A percentile compares a stretch with the other conserved stretches of the same genome.
Evolutionary conservation across 2,888 invertebrate species (phyloP).

Genomic region (Aplocera efformata): DNA sequence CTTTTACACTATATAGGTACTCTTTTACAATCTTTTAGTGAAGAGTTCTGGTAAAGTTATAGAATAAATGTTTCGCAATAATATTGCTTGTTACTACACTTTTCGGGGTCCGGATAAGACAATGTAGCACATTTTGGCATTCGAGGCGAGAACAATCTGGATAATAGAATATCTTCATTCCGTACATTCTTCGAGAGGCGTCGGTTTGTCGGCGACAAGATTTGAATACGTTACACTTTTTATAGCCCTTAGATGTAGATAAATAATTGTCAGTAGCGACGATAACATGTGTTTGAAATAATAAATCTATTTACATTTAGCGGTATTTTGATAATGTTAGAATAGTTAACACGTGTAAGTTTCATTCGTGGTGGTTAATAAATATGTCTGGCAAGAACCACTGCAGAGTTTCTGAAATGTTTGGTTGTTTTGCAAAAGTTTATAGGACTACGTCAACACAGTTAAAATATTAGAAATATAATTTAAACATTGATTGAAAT

Average conservation of each 20-base stretch:
- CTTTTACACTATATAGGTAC: too few species aligned
- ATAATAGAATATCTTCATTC: conserved; percentile 70
- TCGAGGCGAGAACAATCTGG: conserved; percentile 73
- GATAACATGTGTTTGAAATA: conserved; percentile 32
- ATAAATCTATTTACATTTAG: conserved; percentile 30
- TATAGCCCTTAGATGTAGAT: conserved; percentile 30
- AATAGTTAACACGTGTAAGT: conserved; percentile 27
- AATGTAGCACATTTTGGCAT: conserved; percentile 64
- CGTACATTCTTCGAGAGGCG: conserved; percentile 29
- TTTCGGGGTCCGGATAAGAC: conserved; percentile 11
- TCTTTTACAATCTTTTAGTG: too few species aligned
- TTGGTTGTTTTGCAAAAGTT: too few species aligned
- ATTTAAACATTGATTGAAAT: too few species aligned
- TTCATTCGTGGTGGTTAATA: neutral
- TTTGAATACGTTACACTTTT: conserved; percentile 31
- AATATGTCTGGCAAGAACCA: too few species aligned
- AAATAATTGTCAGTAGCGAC: conserved; percentile 37
- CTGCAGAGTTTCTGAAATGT: too few species aligned
- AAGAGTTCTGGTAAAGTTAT: too few species aligned
- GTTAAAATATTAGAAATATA: too few species aligned
- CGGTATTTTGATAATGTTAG: conserved; percentile 26
- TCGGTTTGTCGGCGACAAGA: conserved; percentile 27
- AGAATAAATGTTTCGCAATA: too few species aligned
- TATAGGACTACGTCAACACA: too few species aligned
- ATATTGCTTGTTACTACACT: too few species aligned